Conservation (phyloP, 1,140 invertebrate species). For the Drosophila pruinosa region DNA sequence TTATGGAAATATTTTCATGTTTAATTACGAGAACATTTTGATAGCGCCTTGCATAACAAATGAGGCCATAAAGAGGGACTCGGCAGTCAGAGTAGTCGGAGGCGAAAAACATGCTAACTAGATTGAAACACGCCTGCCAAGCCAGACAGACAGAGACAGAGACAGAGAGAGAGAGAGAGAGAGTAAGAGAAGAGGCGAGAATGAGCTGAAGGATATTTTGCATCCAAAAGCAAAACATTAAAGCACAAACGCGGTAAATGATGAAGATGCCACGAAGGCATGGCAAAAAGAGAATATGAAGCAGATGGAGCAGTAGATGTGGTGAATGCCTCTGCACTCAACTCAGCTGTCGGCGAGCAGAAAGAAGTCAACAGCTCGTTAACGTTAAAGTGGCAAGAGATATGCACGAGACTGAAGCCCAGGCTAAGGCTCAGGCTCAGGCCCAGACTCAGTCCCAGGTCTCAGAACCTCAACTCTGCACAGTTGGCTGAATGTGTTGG, state of each 20-base stretch:
- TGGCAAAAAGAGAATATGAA: background rate
- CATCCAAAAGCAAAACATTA: conserved; percentile 15
- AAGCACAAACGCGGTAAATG: conserved; percentile 27
- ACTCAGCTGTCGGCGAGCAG: conserved; percentile 66
- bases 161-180: background rate
- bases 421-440: background rate
- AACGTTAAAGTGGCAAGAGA: conserved; percentile 81
- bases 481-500: background rate
- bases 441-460: background rate
- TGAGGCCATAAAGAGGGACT: conserved; percentile 19
- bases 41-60: conserved; percentile 54
- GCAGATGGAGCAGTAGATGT: conserved; percentile 17
- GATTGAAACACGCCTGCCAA: conserved; percentile 44
- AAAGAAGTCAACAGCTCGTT: conserved; percentile 82
- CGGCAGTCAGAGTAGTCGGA: background rate
- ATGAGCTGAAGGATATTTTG: conserved; percentile 30
- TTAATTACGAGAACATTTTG: conserved; percentile 68
- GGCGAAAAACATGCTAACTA: conserved; percentile 38
- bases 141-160: background rate
- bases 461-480: conserved; percentile 1
- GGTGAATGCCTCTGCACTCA: conserved; percentile 30
- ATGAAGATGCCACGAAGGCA: conserved; percentile 30
- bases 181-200: background rate
- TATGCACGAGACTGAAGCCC: conserved; percentile 48
- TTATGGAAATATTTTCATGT: conserved; percentile 74